Evolutionary conservation across 2,797 vertebrate species (phyloP).

Genomic region (Brachyrhaphis roseni): DNA sequence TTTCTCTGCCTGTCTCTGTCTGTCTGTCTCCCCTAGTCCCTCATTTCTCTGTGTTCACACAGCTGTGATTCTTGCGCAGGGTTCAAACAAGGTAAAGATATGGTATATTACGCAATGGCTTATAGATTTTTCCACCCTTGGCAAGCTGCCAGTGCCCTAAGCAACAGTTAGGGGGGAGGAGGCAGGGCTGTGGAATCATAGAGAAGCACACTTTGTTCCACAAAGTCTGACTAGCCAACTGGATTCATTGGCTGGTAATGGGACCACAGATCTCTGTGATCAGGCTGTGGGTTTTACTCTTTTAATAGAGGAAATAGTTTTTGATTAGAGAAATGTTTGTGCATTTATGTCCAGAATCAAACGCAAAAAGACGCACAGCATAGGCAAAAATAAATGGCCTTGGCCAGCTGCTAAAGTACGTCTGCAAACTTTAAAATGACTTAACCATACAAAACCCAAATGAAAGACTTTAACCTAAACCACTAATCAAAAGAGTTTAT

Average conservation of each 20-base stretch:
- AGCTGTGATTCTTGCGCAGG: constrained; percentile 71
- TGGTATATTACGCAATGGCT: constrained; percentile 82
- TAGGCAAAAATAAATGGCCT: constrained; percentile 77
- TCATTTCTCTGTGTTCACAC: constrained; percentile 60
- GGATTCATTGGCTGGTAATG: constrained; percentile 57
- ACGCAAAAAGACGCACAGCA: constrained; percentile 27
- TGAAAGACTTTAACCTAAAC: background rate
- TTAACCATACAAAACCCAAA: background rate
- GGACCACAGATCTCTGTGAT: constrained; percentile 48
- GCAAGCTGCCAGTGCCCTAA: constrained; percentile 70
- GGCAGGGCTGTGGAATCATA: constrained; percentile 48
- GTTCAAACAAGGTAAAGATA: constrained; percentile 85
- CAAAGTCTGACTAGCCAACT: constrained; percentile 72
- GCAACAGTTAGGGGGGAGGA: constrained; percentile 21
- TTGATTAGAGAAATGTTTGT: constrained; percentile 6
- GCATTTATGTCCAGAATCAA: constrained; percentile 13
- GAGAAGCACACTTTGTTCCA: constrained; percentile 80
- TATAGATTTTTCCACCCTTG: constrained; percentile 82
- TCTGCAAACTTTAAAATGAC: constrained; percentile 8
- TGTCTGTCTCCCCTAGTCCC: constrained; percentile 14
- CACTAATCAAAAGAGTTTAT: background rate
- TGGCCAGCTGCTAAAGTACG: constrained; percentile 54
- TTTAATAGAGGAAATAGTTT: constrained; percentile 13
- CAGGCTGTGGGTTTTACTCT: constrained; percentile 11
- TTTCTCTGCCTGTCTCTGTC: constrained; percentile 34